Conservation (phyloP, 1,140 invertebrate species). For the Eumeta japonica region DNA sequence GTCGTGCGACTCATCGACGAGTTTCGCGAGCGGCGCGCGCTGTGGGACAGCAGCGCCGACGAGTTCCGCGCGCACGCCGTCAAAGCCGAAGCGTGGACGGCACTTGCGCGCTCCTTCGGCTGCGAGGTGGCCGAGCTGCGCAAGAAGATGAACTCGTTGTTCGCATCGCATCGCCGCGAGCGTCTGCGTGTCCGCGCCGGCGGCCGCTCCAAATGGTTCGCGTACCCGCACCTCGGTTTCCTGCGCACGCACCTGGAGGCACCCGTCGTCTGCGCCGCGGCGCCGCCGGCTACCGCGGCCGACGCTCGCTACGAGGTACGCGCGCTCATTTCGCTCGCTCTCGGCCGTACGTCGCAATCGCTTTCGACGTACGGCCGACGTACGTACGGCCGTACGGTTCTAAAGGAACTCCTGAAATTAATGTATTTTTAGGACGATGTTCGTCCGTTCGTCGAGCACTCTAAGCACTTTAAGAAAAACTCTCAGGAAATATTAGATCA, state of each 20-base stretch:
- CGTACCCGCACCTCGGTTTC: conserved; percentile 34
- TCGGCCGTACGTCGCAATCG: too few relatives aligned
- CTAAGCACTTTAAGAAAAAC: too few relatives aligned
- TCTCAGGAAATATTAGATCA: too few relatives aligned
- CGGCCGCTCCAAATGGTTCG: conserved; percentile 32
- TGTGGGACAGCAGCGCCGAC: conserved; percentile 34
- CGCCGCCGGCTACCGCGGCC: too few relatives aligned
- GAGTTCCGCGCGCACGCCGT: conserved; percentile 26
- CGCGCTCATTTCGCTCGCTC: too few relatives aligned
- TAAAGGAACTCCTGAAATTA: too few relatives aligned
- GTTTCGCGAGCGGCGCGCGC: conserved; percentile 22
- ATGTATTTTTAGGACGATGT: too few relatives aligned
- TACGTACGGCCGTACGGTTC: too few relatives aligned
- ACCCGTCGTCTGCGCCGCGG: too few relatives aligned
- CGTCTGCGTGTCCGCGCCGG: conserved; percentile 31
- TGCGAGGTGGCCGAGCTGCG: conserved; percentile 34
- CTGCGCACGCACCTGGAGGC: conserved; percentile 30
- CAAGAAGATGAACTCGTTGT: conserved; percentile 43
- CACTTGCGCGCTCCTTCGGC: conserved; percentile 29
- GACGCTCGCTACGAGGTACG: too few relatives aligned
- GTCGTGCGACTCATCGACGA: conserved; percentile 27
- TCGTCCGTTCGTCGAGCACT: too few relatives aligned
- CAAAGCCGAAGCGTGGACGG: conserved; percentile 38
- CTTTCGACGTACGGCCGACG: too few relatives aligned
- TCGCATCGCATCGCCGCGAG: conserved; percentile 43